Base-by-base conservation (phyloP, 1,140 invertebrate genomes). In the Caenorhabditis brenneri region DNA sequence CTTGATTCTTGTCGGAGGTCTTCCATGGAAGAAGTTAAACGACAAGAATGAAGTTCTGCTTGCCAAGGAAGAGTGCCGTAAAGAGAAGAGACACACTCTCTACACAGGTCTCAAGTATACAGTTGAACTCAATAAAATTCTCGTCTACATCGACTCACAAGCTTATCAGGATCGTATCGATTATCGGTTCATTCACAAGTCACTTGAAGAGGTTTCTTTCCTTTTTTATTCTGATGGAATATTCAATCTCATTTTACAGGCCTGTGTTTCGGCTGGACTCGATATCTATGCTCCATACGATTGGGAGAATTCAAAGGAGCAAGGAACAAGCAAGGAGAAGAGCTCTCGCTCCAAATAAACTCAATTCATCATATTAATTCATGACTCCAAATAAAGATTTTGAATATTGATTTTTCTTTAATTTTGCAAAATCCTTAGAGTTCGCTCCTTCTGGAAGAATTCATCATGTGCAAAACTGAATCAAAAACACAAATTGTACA, bases 61-160 rank as follows among this genome's bases (percentile, higher is more conserved):
- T n/a, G 29, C 22, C 15, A 87, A 87, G 55, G 85, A 87, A n/a
- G 86, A 87, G 22, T 87, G 86, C 31, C 55, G 86, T 16, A 85
- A 80, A n/a, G 80, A 39, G 7, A 85, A 86, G 27, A 42, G 55
- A 29, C 85, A 84, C 24, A 53, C 65, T 29, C 78, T 86, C 0
- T 86, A 82, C 78, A 16, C 16, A 16, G 58, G 69, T 2, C 16
- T 86, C 29, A 58, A 55, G 39, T 80, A 46, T 31, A 48, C 15
- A 0, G 69, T 22, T 16, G 79, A 84, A 39, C 79, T 86, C 12
- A 65, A 27, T 16, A 86, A 86, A 39, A 36, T 86, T 12, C 74
- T 86, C 33, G 81, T 80, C 33, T 86, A 86, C 82, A 85, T 86
- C 29, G 83, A 86, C 55, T 27, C 22, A n/a, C 36, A 19, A 48